Base-by-base conservation (phyloP, 2,888 invertebrate species). In the Herminia tarsipennalis region DNA sequence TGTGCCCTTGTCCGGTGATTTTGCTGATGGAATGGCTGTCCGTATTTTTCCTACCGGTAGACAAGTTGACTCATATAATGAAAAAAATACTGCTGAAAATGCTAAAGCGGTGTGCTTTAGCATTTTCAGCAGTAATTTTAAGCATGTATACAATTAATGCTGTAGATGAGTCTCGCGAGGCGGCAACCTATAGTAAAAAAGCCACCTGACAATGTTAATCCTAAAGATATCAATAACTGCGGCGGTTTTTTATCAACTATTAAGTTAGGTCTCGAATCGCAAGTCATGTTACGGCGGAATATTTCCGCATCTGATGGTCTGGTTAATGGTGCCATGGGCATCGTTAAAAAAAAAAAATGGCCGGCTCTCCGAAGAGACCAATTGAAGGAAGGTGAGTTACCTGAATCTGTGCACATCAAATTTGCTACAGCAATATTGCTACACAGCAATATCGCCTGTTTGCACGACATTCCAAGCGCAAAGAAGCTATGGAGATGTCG, bases 401-500 rank as follows among this genome's bases (percentile, higher is more conserved):
- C n/a, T n/a, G n/a, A n/a, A n/a, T n/a, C n/a, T n/a, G n/a, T 45
- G 5, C 35, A 9, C 0, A 6, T 51, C 5, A 20, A 41, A 37
- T 50, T 49, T 49, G 36, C 42, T 28, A 39, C 45, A 6, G 24
- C 29, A 9, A 36, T 40, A 28, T 21, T 38, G 1, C 25, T 39
- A 16, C 2, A 9, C 1, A 10, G n/a, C 17, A n/a, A n/a, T n/a
- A n/a, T n/a, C n/a, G n/a, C n/a, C n/a, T n/a, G n/a, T n/a, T n/a
- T n/a, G n/a, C n/a, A 32, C 39, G 6, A 49, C 36, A 0, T 66
- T 64, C 43, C 61, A 66, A n/a, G 64, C 56, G 20, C 1, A 0
- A 4, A 55, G 28, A 39, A 62, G 64, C 5, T 62, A 66, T 13
- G 66, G 67, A 3, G 56, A 69, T 45, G 49, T 69, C 0, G 66